Evolutionary conservation across 2,113 vertebrate species (phyloP).

Genomic region (Scortum barcoo): DNA sequence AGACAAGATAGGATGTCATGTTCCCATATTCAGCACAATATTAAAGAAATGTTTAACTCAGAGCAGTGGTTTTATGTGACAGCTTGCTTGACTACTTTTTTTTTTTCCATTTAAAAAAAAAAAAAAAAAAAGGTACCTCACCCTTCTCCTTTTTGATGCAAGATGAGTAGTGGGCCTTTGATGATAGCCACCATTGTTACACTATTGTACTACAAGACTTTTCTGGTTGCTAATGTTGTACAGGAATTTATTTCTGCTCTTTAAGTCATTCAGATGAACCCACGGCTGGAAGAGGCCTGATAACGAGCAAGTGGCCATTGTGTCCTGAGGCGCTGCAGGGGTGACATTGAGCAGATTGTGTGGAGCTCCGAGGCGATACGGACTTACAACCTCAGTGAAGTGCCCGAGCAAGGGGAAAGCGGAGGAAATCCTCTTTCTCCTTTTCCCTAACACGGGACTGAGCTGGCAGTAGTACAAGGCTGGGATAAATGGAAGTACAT

Average conservation of each 20-base stretch:
- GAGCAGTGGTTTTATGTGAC: neutral
- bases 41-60: neutral
- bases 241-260: constrained; percentile 35
- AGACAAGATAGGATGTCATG: neutral
- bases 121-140: too few species aligned
- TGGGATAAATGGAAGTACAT: constrained; percentile 81
- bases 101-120: too few species aligned
- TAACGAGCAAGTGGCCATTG: constrained; percentile 59
- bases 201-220: constrained; percentile 4
- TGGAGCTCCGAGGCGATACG: constrained; percentile 51
- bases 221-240: constrained; percentile 30
- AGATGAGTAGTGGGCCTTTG: constrained; percentile 15
- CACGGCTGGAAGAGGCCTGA: constrained; percentile 48
- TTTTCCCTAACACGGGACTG: constrained; percentile 72
- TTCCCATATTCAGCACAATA: neutral
- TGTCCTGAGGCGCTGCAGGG: constrained; percentile 59
- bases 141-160: neutral
- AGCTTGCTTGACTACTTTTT: neutral
- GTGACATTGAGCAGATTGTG: constrained; percentile 67
- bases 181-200: constrained; percentile 21
- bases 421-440: constrained; percentile 79
- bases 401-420: constrained; percentile 70
- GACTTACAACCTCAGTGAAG: constrained; percentile 80
- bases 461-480: constrained; percentile 79
- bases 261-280: constrained; percentile 54